Evolutionary conservation across 2,888 invertebrate genomes (phyloP).

Genomic region (Creontiades dilutus): DNA sequence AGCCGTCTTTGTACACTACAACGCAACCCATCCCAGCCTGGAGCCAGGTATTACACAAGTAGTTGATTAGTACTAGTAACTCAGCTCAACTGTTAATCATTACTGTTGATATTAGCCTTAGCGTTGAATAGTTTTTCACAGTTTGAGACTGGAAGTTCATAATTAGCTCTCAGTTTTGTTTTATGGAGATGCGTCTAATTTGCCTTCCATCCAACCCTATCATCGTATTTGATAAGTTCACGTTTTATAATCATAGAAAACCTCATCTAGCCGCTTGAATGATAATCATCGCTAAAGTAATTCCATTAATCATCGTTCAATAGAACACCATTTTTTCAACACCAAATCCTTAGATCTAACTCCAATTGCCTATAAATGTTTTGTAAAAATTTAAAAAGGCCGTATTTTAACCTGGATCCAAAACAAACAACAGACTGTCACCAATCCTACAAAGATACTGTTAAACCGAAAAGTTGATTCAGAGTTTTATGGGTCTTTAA

Average conservation of each 20-base stretch:
- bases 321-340: slow-evolving; percentile 65
- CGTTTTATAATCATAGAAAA: slow-evolving; percentile 15
- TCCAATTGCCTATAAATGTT: neutral
- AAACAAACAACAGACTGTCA: neutral
- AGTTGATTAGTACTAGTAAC: slow-evolving; percentile 67
- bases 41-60: slow-evolving; percentile 80
- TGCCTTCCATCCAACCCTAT: slow-evolving; percentile 58
- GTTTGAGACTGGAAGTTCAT: slow-evolving; percentile 58
- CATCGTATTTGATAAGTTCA: slow-evolving; percentile 51
- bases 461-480: neutral
- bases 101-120: slow-evolving; percentile 68
- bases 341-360: slow-evolving; percentile 43
- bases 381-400: neutral
- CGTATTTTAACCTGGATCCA: neutral
- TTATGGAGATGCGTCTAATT: slow-evolving; percentile 60
- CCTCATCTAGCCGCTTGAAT: slow-evolving; percentile 68
- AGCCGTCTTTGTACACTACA: slow-evolving; percentile 82
- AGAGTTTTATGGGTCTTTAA: slow-evolving; percentile 29
- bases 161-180: slow-evolving; percentile 46
- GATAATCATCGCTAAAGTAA: slow-evolving; percentile 64
- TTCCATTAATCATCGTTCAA: slow-evolving; percentile 44
- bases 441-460: neutral
- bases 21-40: slow-evolving; percentile 79
- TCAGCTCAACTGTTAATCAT: slow-evolving; percentile 67
- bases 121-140: slow-evolving; percentile 58